These are phyloP conservation scores for Microdon myrmicae DNA, from an alignment of 2,888 invertebrate species.

Conservation along the genomic window DNA sequence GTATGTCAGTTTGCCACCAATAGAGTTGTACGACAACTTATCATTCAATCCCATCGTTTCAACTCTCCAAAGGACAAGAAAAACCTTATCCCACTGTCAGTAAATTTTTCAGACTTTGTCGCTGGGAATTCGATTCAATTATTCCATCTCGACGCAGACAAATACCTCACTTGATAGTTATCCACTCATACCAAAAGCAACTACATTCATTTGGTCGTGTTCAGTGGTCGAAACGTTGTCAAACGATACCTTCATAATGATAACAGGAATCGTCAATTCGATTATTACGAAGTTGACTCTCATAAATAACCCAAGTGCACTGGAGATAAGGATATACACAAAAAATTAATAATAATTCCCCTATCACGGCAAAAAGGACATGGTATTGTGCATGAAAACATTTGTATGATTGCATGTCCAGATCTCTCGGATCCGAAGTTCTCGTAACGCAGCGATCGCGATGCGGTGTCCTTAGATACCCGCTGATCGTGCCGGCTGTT, in stretches of 20 bases:
- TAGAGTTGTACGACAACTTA: too few relatives aligned
- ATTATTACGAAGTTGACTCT: conserved; percentile 29
- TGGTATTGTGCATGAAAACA: conserved; percentile 56
- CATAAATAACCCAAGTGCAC: conserved; percentile 30
- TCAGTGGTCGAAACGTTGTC: conserved; percentile 13
- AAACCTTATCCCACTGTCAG: neutral
- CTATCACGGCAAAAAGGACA: conserved; percentile 46
- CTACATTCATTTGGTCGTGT: conserved; percentile 36
- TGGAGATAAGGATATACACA: conserved; percentile 2
- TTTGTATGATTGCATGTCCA: conserved; percentile 56
- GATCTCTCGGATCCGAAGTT: conserved; percentile 27
- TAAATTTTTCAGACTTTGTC: conserved; percentile 4
- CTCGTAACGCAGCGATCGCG: conserved; percentile 4
- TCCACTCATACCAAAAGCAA: conserved; percentile 34
- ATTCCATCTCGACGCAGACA: conserved; percentile 30
- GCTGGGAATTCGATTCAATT: conserved; percentile 32
- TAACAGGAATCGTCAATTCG: conserved; percentile 20
- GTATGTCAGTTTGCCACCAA: too few relatives aligned
- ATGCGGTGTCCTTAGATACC: conserved; percentile 42
- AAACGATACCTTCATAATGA: conserved; percentile 16
- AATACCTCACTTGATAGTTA: conserved; percentile 40
- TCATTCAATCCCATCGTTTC: conserved; percentile 3
- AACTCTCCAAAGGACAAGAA: neutral
- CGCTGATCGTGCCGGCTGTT: conserved; percentile 47
- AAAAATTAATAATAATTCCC: conserved; percentile 37